A percentile compares a stretch with the other conserved stretches of the same genome.
Evolutionary conservation across 2,888 invertebrate genomes (phyloP).

Genomic region (Camponotus fellah): DNA sequence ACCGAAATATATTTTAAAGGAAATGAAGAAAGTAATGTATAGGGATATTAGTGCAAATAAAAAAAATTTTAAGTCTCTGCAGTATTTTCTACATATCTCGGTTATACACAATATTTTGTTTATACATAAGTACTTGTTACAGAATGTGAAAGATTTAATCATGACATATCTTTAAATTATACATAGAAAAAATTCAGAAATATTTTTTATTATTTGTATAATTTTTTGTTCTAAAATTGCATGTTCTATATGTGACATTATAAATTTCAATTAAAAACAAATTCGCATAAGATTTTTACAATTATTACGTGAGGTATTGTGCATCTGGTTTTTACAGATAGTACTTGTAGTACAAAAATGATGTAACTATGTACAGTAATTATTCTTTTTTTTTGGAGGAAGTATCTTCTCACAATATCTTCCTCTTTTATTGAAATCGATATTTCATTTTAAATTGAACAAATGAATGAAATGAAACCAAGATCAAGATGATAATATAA

Average conservation of each 20-base stretch:
- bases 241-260: slow-evolving; percentile 60
- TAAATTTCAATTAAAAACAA: slow-evolving; percentile 51
- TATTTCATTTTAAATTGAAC: background rate
- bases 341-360: slow-evolving; percentile 67
- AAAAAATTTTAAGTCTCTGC: background rate
- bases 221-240: slow-evolving; percentile 58
- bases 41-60: background rate
- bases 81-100: background rate
- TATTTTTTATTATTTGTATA: too few relatives aligned
- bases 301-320: slow-evolving; percentile 82
- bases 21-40: background rate
- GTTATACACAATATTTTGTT: background rate
- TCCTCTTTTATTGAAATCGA: slow-evolving; percentile 1
- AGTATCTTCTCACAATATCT: background rate
- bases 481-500: slow-evolving; percentile 21
- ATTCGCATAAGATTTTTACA: slow-evolving; percentile 65
- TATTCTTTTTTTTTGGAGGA: background rate
- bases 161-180: background rate
- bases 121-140: slow-evolving; percentile 22
- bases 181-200: background rate
- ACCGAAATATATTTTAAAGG: slow-evolving; percentile 2
- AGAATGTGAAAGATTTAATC: background rate
- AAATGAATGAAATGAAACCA: background rate
- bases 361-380: slow-evolving; percentile 75
- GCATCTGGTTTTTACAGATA: slow-evolving; percentile 84